A percentile compares a stretch with the other conserved stretches of the same genome.
phyloP scores from a whole-genome alignment of 2,113 vertebrate species.

The Cyphomyrus plagiostoma region DNA sequence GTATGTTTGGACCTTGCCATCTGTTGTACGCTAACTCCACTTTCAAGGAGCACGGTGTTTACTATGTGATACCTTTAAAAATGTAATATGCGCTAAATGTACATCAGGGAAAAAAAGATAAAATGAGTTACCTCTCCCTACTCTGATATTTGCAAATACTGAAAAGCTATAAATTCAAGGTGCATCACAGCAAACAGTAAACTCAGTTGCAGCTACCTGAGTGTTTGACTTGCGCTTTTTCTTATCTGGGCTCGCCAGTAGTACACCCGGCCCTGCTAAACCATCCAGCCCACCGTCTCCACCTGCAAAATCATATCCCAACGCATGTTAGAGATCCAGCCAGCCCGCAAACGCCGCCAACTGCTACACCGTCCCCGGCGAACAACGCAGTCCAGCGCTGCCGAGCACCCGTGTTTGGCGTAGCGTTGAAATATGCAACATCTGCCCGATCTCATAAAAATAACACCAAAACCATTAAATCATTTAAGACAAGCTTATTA shows the following conservation, averaged over 20 bases:
- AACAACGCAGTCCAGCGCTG: not conserved
- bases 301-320: slow-evolving; percentile 52
- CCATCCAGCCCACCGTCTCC: slow-evolving; percentile 71
- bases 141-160: not conserved
- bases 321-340: slow-evolving; percentile 14
- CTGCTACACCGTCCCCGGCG: not conserved
- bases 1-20: not conserved
- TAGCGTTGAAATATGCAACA: not conserved
- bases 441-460: not conserved
- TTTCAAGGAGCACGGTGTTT: not conserved
- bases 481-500: not conserved
- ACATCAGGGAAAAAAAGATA: not conserved
- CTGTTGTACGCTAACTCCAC: not conserved
- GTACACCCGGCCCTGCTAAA: slow-evolving; percentile 68
- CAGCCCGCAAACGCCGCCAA: not conserved
- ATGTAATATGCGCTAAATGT: not conserved
- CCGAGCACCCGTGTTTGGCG: not conserved
- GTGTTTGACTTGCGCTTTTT: slow-evolving; percentile 71
- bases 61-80: not conserved
- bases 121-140: not conserved
- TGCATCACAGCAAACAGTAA: slow-evolving; percentile 10
- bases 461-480: not conserved
- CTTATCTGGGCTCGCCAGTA: slow-evolving; percentile 74
- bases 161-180: slow-evolving; percentile 7
- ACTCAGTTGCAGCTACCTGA: slow-evolving; percentile 58